phyloP scores from a whole-genome alignment of 2,113 vertebrate genomes.

The Mesitornis unicolor region DNA sequence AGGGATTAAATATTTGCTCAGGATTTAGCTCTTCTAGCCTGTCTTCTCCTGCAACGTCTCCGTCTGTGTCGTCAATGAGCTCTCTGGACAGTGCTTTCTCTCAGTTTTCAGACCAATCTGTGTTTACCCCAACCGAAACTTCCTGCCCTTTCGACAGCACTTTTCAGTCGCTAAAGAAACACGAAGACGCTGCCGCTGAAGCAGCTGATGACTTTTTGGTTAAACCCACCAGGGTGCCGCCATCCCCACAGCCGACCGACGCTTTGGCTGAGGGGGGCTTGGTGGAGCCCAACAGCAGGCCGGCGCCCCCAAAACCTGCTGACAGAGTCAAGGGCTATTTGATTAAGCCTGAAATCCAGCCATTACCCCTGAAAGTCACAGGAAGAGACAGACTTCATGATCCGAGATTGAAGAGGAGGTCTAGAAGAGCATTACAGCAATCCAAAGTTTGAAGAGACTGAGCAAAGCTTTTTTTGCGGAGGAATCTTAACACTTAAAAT shows the following conservation, averaged over 20 bases:
- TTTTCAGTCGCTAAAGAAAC: slow-evolving; percentile 60
- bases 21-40: slow-evolving; percentile 85
- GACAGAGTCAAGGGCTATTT: slow-evolving; percentile 61
- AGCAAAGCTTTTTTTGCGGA: slow-evolving; percentile 81
- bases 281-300: slow-evolving; percentile 18
- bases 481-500: slow-evolving; percentile 76
- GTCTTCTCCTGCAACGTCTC: slow-evolving; percentile 88
- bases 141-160: slow-evolving; percentile 67
- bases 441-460: slow-evolving; percentile 78
- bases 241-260: neutral
- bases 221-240: neutral
- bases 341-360: slow-evolving; percentile 60
- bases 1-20: slow-evolving; percentile 75
- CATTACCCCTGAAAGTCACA: slow-evolving; percentile 56
- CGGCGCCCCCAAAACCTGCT: slow-evolving; percentile 50
- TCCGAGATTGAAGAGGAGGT: slow-evolving; percentile 72
- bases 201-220: slow-evolving; percentile 40
- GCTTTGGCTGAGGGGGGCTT: slow-evolving; percentile 33
- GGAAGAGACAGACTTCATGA: slow-evolving; percentile 67
- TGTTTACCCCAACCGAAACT: slow-evolving; percentile 74
- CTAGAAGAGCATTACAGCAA: slow-evolving; percentile 74
- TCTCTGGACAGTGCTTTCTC: slow-evolving; percentile 90
- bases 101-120: slow-evolving; percentile 85
- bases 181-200: slow-evolving; percentile 24
- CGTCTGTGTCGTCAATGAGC: slow-evolving; percentile 85